phyloP scores from a whole-genome alignment of 2,113 vertebrate genomes.

The Ornithorhynchus anatinus region DNA sequence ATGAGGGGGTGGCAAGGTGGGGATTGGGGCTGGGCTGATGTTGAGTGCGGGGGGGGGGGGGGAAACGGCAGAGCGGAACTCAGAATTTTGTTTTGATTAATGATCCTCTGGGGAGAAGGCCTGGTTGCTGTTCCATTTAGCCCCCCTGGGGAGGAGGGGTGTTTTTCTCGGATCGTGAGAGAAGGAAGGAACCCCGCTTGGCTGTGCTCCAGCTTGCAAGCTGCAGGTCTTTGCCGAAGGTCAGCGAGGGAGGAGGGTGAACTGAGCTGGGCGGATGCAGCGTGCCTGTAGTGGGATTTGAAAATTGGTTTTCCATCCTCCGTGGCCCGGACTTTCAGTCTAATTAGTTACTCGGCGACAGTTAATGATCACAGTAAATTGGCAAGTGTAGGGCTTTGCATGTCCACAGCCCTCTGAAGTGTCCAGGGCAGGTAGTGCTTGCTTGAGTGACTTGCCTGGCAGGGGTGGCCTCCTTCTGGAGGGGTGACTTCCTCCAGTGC shows the following conservation, averaged over 20 bases:
- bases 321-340: constrained; percentile 42
- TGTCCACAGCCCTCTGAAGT: constrained; percentile 22
- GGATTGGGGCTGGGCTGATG: no score
- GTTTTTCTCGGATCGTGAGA: background rate
- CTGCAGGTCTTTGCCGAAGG: background rate
- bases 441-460: constrained; percentile 14
- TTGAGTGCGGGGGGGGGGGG: no score
- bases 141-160: background rate
- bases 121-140: background rate
- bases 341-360: constrained; percentile 50
- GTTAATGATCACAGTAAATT: constrained; percentile 50
- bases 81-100: background rate
- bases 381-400: constrained; percentile 22
- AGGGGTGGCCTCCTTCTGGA: no score
- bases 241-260: constrained; percentile 9
- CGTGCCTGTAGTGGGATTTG: constrained; percentile 25
- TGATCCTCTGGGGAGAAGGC: background rate
- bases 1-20: no score
- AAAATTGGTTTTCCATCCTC: constrained; percentile 33
- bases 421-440: constrained; percentile 24
- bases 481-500: no score
- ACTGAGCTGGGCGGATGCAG: background rate
- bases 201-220: background rate
- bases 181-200: background rate
- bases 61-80: no score